Percentiles rank a stretch among this genome's conserved stretches.
phyloP scores from a whole-genome alignment of 2,888 invertebrate genomes.

The Drosophila emarginata region DNA sequence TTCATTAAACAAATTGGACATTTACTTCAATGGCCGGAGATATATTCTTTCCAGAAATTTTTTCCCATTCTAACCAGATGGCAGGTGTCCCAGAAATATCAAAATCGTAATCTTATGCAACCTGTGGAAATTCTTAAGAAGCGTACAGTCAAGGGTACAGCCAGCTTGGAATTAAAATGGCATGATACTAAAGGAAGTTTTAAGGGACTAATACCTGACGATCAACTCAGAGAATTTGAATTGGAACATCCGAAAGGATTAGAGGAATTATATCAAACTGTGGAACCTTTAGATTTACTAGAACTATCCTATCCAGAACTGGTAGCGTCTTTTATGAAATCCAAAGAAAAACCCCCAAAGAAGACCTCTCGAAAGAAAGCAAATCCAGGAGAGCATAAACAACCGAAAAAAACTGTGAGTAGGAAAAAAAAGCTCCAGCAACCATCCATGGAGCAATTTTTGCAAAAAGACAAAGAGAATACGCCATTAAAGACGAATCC shows the following conservation, averaged over 20 bases:
- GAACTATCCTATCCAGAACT: constrained; percentile 86
- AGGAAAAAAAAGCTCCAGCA: constrained; percentile 45
- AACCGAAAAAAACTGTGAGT: constrained; percentile 15
- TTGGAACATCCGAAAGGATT: constrained; percentile 83
- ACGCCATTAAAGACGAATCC: constrained; percentile 44
- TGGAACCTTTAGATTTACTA: constrained; percentile 87
- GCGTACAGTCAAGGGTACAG: constrained; percentile 85
- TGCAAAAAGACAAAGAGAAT: constrained; percentile 44
- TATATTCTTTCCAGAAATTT: constrained; percentile 90
- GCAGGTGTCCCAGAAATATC: constrained; percentile 83
- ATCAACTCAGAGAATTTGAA: constrained; percentile 84
- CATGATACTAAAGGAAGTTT: constrained; percentile 84
- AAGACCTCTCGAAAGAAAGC: constrained; percentile 75
- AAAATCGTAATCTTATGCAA: constrained; percentile 71
- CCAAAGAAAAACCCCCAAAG: constrained; percentile 84
- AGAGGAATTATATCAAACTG: constrained; percentile 85
- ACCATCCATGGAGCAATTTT: constrained; percentile 80
- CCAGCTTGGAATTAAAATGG: constrained; percentile 90
- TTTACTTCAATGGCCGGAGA: constrained; percentile 89
- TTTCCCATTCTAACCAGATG: constrained; percentile 90
- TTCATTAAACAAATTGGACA: constrained; percentile 87
- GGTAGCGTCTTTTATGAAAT: constrained; percentile 85
- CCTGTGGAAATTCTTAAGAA: constrained; percentile 85
- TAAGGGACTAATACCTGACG: constrained; percentile 85
- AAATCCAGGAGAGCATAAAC: not conserved